Base-by-base conservation (phyloP, 2,888 invertebrate genomes). In the Hipparchia semele region DNA sequence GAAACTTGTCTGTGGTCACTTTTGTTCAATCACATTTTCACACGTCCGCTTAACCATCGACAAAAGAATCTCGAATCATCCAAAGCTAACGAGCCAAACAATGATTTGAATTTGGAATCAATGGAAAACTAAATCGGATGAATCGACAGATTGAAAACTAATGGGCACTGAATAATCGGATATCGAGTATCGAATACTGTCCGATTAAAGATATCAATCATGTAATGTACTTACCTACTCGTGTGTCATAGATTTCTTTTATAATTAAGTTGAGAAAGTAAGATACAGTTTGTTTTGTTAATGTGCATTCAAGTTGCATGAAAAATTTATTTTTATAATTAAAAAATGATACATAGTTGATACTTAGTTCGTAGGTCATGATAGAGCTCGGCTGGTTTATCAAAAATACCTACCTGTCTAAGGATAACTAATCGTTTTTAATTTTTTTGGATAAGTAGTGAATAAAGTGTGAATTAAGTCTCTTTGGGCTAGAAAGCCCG, bases 61-160 rank as follows among this genome's bases (percentile, higher is more conserved):
- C 84, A 90, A 88, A 87, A 84, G 85, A 86, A 86, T 79, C 74
- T 68, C 75, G 70, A 79, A 73, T 79, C 81, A 80, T 78, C 77
- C 76, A 75, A 80, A 79, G 82, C 84, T 90, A 90, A 90, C 89
- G 88, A 90, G 86, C 82, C 82, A 81, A 84, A 87, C 88, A 89
- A 89, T 85, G 83, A 85, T 86, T 84, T 82, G 83, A 86, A 87
- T 87, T 88, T 82, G 83, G 83, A 87, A 87, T 85, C 86, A 87
- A 87, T 87, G 83, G 83, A 87, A 89, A 90, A 90, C 89, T 90
- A 90, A 89, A 88, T 86, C 88, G 87, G 84, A 90, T 90, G 90
- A 90, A 86, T 90, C 88, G 88, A 84, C 90, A 90, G 79, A 86
- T 89, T 86, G 80, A 79, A 82, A 80, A 80, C 75, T 73, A 75